phyloP scores from a whole-genome alignment of 2,113 vertebrate species.

The Riparia riparia region DNA sequence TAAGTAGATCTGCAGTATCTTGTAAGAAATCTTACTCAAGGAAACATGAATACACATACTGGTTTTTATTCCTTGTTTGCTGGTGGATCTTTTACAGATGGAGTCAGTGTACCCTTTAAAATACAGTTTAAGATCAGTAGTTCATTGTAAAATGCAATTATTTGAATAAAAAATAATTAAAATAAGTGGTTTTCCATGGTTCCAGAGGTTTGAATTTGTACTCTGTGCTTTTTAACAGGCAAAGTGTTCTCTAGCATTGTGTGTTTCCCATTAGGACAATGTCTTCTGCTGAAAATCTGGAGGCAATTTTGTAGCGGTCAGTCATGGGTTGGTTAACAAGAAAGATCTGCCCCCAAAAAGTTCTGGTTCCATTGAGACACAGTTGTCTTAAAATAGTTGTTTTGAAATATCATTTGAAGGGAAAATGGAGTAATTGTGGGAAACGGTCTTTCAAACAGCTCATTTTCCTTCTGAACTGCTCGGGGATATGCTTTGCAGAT shows the following conservation, averaged over 20 bases:
- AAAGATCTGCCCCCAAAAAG: constrained; percentile 19
- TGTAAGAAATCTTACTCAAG: neutral
- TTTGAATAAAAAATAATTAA: neutral
- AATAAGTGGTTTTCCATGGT: neutral
- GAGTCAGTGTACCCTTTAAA: neutral
- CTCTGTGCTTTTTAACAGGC: neutral
- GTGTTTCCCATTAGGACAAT: constrained; percentile 54
- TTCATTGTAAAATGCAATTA: neutral
- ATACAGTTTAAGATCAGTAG: neutral
- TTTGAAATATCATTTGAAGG: constrained; percentile 50
- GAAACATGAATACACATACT: neutral
- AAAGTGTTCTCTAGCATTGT: neutral
- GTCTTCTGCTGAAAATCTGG: constrained; percentile 58
- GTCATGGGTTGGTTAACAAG: constrained; percentile 44
- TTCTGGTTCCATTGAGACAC: constrained; percentile 39
- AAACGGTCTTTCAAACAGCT: constrained; percentile 22
- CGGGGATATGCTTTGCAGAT: neutral
- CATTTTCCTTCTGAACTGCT: constrained; percentile 17
- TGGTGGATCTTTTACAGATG: neutral
- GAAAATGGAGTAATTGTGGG: constrained; percentile 38
- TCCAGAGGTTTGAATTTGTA: neutral
- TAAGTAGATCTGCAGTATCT: neutral
- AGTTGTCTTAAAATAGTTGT: constrained; percentile 35
- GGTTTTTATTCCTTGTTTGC: neutral
- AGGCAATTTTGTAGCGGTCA: constrained; percentile 57